A percentile compares a stretch with the other conserved stretches of the same genome.
Evolutionary conservation across 2,797 vertebrate species (phyloP).

Genomic region (Odontamblyopus lacepedii): DNA sequence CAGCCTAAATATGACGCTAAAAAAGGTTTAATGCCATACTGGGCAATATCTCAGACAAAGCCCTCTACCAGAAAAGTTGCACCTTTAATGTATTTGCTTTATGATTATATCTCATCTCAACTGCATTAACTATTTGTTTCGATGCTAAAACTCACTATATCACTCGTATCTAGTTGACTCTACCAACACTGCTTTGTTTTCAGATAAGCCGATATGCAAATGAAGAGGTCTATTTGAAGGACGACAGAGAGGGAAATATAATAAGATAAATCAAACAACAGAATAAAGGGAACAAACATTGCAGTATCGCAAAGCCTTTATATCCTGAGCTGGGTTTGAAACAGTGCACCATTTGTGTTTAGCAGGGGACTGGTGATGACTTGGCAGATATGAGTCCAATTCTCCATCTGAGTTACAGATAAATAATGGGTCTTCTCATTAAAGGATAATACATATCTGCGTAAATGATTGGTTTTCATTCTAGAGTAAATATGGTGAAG

Average conservation of each 20-base stretch:
- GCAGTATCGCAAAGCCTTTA: neutral
- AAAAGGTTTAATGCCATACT: too few relatives aligned
- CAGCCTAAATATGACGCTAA: neutral
- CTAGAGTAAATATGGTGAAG: neutral
- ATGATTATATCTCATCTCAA: neutral
- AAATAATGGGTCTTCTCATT: constrained; percentile 3
- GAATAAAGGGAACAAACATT: neutral
- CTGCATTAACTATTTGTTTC: constrained; percentile 18
- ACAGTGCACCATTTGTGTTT: constrained; percentile 25
- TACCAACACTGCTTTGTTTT: constrained; percentile 21
- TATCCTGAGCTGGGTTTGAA: constrained; percentile 10
- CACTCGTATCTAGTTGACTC: constrained; percentile 9
- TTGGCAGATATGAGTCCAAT: constrained; percentile 17
- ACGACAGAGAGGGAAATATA: neutral
- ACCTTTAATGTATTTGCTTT: neutral
- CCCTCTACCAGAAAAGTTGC: too few relatives aligned
- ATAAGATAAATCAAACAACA: neutral
- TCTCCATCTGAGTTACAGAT: neutral
- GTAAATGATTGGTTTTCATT: neutral
- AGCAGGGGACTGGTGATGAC: constrained; percentile 16
- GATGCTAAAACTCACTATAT: constrained; percentile 7
- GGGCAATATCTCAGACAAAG: too few relatives aligned
- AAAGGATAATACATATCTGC: neutral
- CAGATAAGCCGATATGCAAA: constrained; percentile 10
- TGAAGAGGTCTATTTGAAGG: constrained; percentile 1